Base-by-base conservation (phyloP, 2,113 vertebrate genomes). In the Siniperca chuatsi region DNA sequence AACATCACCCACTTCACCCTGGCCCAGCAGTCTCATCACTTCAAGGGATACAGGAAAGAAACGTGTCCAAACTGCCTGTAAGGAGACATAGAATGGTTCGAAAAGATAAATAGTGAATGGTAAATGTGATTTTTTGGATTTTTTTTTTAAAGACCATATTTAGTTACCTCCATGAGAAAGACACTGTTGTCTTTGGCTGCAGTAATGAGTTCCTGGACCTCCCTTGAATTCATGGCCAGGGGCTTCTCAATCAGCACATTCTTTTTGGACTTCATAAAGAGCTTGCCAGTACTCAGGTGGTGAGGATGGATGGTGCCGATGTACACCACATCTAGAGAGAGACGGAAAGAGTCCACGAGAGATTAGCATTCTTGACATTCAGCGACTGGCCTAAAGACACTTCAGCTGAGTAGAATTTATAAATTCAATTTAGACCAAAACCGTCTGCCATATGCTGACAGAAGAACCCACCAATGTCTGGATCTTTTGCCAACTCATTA, bases 401-500 rank as follows among this genome's bases (percentile, higher is more conserved):
- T 33, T 62, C 5, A 58, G 52, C n/a, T 11, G 12, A 20, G 37
- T 3, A 46, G 13, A 40, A 25, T 20, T 25, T 40, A 13, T 44
- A 33, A 13, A 55, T 46, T 20, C 8, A 20, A 13, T 57, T 57
- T 21, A 35, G 61, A 57, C 18, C 18, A 23, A 42, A 71, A 48
- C 11, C n/a, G 20, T 21, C 7, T 13, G 15, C 42, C 37, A 64
- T 21, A 50, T 65, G 37, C 65, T 58, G 61, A 52, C 37, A 55
- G 1, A 33, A 15, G 50, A 68, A 48, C 60, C 52, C 73, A 77
- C 73, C 60, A 10, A 73, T 57, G 55, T 70, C 71, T 65, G 70
- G 70, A 73, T 75, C 71, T n/a, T 65, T 48, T 58, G 71, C 76
- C 58, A 83, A 42, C 57, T 86, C 79, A 23, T 87, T 37, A 62